Percentiles rank a stretch among this genome's conserved stretches.
Evolutionary conservation across 2,113 vertebrate genomes (phyloP).

Genomic region (Gadus chalcogrammus): DNA sequence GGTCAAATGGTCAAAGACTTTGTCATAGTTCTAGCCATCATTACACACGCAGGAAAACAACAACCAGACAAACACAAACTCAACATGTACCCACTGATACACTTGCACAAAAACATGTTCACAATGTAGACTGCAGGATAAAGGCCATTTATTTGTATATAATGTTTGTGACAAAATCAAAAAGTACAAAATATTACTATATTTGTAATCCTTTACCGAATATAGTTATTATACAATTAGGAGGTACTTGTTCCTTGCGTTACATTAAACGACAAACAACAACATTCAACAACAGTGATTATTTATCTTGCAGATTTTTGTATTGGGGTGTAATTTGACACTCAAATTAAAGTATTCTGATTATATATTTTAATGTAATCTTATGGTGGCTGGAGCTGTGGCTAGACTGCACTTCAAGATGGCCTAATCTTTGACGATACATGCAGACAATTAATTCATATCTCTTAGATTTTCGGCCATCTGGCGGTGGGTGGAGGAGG

Average conservation of each 20-base stretch:
- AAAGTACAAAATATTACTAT: neutral
- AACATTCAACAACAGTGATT: too few relatives aligned
- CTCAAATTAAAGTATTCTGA: neutral
- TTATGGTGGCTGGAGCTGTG: conserved; percentile 15
- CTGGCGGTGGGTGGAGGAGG: neutral
- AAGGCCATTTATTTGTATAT: too few relatives aligned
- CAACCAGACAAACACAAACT: neutral
- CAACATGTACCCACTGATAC: too few relatives aligned
- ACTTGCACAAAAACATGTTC: too few relatives aligned
- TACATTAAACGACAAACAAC: neutral
- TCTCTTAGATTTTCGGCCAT: conserved; percentile 16
- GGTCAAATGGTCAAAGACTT: conserved; percentile 64
- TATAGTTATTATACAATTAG: neutral
- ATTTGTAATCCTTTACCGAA: neutral
- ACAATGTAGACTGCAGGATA: too few relatives aligned
- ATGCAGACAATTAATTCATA: conserved; percentile 23
- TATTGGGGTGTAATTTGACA: neutral
- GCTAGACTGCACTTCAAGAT: neutral
- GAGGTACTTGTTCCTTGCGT: neutral
- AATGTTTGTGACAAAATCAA: too few relatives aligned
- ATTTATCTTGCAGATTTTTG: too few relatives aligned
- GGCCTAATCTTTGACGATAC: conserved; percentile 18
- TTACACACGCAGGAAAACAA: conserved; percentile 29
- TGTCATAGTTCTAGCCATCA: conserved; percentile 52
- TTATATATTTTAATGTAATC: neutral